phyloP scores from a whole-genome alignment of 35 echinoderm and acorn worm species.

The Ophioderma brevispina region DNA sequence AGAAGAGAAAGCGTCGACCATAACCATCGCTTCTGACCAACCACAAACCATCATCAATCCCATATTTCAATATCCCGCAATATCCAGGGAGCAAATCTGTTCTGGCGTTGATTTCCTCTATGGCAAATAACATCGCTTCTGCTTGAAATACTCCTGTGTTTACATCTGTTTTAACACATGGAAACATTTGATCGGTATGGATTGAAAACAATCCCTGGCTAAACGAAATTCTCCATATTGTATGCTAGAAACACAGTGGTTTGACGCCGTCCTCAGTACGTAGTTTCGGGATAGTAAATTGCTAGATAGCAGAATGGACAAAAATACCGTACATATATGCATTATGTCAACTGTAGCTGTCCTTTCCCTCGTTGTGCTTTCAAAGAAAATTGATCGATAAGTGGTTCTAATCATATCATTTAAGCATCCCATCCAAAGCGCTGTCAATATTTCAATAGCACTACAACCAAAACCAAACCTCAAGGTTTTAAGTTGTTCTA shows the following conservation, averaged over 20 bases:
- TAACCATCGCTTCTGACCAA: constrained; percentile 1
- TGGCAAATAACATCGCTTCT: constrained; percentile 42
- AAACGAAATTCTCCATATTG: background rate
- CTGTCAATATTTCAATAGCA: no score
- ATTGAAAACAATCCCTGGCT: constrained; percentile 19
- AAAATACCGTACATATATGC: no score
- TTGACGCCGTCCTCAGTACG: background rate
- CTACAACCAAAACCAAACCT: no score
- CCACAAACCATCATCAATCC: constrained; percentile 47
- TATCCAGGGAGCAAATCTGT: constrained; percentile 30
- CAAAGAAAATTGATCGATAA: no score
- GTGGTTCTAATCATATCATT: no score
- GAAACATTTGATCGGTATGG: constrained; percentile 2
- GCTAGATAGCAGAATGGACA: no score
- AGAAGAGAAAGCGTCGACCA: constrained; percentile 18
- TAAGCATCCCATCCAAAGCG: no score
- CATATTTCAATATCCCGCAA: constrained; percentile 44
- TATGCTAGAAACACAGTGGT: background rate
- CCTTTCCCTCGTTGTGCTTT: no score
- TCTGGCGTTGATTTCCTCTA: constrained; percentile 31
- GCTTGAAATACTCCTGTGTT: background rate
- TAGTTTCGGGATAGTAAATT: no score
- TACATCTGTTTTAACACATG: background rate
- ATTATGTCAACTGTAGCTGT: no score
- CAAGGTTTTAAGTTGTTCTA: no score